phyloP scores from a whole-genome alignment of 1,140 invertebrate species.

The Halotydeus destructor region DNA sequence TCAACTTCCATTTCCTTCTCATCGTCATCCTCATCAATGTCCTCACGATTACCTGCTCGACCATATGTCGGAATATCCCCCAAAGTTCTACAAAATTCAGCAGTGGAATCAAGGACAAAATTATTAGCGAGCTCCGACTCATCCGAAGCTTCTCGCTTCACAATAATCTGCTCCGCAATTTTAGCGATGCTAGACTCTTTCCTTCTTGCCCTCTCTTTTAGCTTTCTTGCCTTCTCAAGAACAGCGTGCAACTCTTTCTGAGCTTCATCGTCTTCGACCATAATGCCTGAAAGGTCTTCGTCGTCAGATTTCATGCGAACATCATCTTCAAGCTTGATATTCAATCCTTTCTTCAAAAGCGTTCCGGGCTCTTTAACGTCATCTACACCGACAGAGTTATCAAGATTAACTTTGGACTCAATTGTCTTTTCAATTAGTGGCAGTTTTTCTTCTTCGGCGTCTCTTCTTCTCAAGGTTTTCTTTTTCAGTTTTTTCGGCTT shows the following conservation, averaged over 20 bases:
- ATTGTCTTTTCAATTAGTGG: no score
- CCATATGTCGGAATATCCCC: conserved; percentile 77
- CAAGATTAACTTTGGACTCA: no score
- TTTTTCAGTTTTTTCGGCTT: conserved; percentile 58
- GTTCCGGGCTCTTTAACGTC: no score
- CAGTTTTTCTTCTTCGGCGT: conserved; percentile 10
- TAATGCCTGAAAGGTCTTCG: conserved; percentile 33
- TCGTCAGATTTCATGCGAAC: conserved; percentile 29
- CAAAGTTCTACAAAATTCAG: conserved; percentile 86
- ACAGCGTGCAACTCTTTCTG: conserved; percentile 49
- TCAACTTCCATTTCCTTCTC: conserved; percentile 47
- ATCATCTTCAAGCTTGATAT: no score
- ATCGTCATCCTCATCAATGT: conserved; percentile 23
- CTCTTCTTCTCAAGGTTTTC: conserved; percentile 32
- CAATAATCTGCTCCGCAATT: not conserved
- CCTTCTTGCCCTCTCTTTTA: conserved; percentile 34
- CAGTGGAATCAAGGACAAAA: conserved; percentile 77
- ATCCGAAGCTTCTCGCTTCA: not conserved
- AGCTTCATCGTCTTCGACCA: conserved; percentile 49
- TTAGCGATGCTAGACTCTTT: not conserved
- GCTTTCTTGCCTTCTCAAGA: conserved; percentile 44
- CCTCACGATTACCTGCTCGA: conserved; percentile 25
- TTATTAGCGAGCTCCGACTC: conserved; percentile 19
- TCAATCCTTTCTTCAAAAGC: no score
- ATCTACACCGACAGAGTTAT: no score